Conservation (phyloP, 2,888 invertebrate species). For the Chymomyza procnemis region DNA sequence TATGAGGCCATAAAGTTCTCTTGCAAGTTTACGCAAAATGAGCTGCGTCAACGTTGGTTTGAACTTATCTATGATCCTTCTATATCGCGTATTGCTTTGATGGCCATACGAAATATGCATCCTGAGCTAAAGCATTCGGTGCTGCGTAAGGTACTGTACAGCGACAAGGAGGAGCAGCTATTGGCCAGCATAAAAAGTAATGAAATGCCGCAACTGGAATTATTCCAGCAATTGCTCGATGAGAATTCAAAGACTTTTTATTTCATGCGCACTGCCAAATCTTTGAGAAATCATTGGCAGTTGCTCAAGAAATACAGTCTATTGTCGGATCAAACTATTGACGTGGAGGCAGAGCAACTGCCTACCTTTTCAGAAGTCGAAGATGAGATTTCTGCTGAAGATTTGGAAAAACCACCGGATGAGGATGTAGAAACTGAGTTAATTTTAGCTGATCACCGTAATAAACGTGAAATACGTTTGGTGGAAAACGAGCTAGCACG, state of each 20-base stretch:
- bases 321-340: constrained; percentile 91
- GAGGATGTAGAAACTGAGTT: constrained; percentile 89
- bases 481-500: constrained; percentile 92
- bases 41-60: constrained; percentile 97
- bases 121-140: constrained; percentile 92
- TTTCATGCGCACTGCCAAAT: constrained; percentile 90
- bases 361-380: constrained; percentile 94
- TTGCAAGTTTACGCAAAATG: constrained; percentile 94
- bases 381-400: constrained; percentile 90
- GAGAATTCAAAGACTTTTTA: constrained; percentile 92
- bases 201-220: constrained; percentile 83
- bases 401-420: constrained; percentile 88
- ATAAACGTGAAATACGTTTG: constrained; percentile 91
- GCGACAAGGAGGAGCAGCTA: constrained; percentile 92
- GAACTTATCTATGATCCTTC: constrained; percentile 96
- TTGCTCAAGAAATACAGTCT: constrained; percentile 94
- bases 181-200: constrained; percentile 88
- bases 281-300: constrained; percentile 93
- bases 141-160: constrained; percentile 93
- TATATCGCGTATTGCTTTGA: constrained; percentile 92
- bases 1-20: constrained; percentile 97
- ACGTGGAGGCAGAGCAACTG: constrained; percentile 82
- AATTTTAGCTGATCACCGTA: constrained; percentile 85
- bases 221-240: constrained; percentile 90
- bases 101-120: constrained; percentile 95